phyloP scores from a whole-genome alignment of 2,797 vertebrate species.

The Melanotaenia parkinsoni region DNA sequence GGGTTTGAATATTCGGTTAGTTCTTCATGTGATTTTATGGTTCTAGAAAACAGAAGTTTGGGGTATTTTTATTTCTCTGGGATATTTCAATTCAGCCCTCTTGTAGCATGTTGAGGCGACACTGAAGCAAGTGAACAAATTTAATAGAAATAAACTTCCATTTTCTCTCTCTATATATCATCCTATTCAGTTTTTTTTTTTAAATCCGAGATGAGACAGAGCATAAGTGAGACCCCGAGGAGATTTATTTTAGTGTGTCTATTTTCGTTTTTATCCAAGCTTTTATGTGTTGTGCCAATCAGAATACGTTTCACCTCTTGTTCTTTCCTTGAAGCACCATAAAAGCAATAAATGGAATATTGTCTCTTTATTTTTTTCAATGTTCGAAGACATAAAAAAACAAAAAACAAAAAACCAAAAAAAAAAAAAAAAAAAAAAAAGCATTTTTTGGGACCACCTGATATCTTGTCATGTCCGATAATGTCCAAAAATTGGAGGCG shows the following conservation, averaged over 20 bases:
- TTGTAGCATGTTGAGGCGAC: slow-evolving; percentile 98
- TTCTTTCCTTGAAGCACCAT: slow-evolving; percentile 90
- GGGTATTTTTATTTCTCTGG: slow-evolving; percentile 87
- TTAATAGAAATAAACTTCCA: slow-evolving; percentile 87
- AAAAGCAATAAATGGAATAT: slow-evolving; percentile 97
- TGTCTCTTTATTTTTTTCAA: slow-evolving; percentile 87
- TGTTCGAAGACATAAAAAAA: slow-evolving; percentile 79
- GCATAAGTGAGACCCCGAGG: slow-evolving; percentile 85
- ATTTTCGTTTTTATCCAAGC: slow-evolving; percentile 86
- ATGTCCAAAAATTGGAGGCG: slow-evolving; percentile 94
- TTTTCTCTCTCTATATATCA: slow-evolving; percentile 87
- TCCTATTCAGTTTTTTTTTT: slow-evolving; percentile 84
- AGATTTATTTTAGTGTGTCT: slow-evolving; percentile 86
- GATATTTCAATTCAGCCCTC: slow-evolving; percentile 96
- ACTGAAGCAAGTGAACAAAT: slow-evolving; percentile 96
- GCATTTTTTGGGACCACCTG: slow-evolving; percentile 90
- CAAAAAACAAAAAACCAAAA: slow-evolving; percentile 37
- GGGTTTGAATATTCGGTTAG: slow-evolving; percentile 97
- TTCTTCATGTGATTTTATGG: slow-evolving; percentile 98
- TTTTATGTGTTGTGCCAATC: slow-evolving; percentile 90
- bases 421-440: slow-evolving; percentile 50
- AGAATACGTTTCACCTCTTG: slow-evolving; percentile 89
- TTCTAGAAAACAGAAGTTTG: slow-evolving; percentile 95
- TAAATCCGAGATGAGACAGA: slow-evolving; percentile 74
- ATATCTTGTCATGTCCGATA: slow-evolving; percentile 92